Evolutionary conservation across 2,113 vertebrate species (phyloP).

Genomic region (Erythrocebus patas): DNA sequence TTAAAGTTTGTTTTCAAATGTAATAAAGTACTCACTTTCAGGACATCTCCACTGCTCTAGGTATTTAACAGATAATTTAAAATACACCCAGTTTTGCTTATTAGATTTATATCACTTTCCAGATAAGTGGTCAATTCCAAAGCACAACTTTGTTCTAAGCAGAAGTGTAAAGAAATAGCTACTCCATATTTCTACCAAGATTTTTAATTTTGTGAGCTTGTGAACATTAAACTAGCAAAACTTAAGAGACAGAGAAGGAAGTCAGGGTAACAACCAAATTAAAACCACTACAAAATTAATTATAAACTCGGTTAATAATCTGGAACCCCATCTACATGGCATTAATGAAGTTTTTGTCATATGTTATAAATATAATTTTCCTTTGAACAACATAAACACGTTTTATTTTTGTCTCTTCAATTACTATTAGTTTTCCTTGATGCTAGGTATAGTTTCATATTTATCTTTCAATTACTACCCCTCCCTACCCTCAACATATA

Average conservation of each 20-base stretch:
- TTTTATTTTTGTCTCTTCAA: neutral
- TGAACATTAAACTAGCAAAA: slow-evolving; percentile 28
- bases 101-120: neutral
- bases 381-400: neutral
- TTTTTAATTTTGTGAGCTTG: slow-evolving; percentile 39
- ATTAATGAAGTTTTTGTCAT: neutral
- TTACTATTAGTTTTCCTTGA: neutral
- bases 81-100: neutral
- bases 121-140: neutral
- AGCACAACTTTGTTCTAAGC: neutral
- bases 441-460: neutral
- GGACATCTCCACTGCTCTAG: neutral
- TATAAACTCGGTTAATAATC: neutral
- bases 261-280: neutral
- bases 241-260: slow-evolving; percentile 17
- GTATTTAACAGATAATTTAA: slow-evolving; percentile 8
- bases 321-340: neutral
- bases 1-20: neutral
- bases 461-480: neutral
- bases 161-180: neutral
- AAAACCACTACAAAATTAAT: slow-evolving; percentile 39
- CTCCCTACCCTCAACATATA: neutral
- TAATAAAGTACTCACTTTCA: neutral
- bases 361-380: neutral
- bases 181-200: neutral